These are phyloP conservation scores for Artemia sp. DNA, from an alignment of 2,888 invertebrate genomes.

Conservation along the genomic window DNA sequence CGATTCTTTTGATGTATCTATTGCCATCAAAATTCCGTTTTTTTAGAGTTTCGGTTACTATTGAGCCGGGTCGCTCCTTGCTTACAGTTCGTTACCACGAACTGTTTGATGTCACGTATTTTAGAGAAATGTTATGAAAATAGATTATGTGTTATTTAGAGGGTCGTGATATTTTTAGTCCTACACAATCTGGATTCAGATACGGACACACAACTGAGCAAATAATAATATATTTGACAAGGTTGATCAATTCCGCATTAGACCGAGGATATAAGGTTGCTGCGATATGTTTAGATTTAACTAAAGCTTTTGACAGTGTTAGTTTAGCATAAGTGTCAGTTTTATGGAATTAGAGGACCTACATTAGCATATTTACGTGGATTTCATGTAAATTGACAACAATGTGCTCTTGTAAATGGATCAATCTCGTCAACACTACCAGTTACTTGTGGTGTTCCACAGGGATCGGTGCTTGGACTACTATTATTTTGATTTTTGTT, in stretches of 20 bases:
- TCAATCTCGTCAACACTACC: too few species aligned
- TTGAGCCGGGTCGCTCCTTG: too few species aligned
- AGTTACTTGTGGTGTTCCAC: too few species aligned
- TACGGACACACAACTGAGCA: background rate
- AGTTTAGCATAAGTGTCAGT: background rate
- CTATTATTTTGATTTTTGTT: too few species aligned
- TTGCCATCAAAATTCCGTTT: too few species aligned
- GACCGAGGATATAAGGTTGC: conserved; percentile 2
- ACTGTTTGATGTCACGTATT: background rate
- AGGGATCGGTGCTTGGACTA: too few species aligned
- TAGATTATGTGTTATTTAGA: background rate
- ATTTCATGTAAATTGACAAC: background rate
- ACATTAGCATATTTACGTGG: background rate
- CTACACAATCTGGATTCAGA: background rate
- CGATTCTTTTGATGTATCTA: too few species aligned
- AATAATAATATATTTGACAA: too few species aligned
- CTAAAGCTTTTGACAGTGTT: background rate
- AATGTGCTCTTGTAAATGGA: background rate
- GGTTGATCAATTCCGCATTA: background rate
- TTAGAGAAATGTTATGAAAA: background rate
- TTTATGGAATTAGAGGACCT: background rate
- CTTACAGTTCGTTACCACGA: background rate
- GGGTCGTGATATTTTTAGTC: background rate
- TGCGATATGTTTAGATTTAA: background rate
- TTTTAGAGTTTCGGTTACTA: too few species aligned